Conservation (phyloP, 2,888 invertebrate genomes). For the Nemotelus pantherinus region DNA sequence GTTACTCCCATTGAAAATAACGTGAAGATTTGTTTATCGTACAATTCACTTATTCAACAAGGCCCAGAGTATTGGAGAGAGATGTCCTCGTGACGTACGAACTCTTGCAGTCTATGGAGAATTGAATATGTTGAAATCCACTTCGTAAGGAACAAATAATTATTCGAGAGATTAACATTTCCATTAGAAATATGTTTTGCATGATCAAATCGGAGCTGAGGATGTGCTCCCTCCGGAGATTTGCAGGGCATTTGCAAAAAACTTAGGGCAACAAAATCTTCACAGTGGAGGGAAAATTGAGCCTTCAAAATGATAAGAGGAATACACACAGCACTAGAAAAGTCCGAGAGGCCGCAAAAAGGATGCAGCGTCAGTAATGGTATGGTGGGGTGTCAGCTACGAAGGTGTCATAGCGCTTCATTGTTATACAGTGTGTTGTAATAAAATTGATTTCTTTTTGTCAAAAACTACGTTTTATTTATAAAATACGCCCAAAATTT, state of each 20-base stretch:
- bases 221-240: neutral
- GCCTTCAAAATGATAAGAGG: neutral
- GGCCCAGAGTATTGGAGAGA: neutral
- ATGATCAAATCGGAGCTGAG: neutral
- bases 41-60: neutral
- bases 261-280: neutral
- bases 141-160: neutral
- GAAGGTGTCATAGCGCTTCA: neutral
- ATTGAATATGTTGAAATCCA: neutral
- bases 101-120: neutral
- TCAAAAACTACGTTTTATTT: conserved; percentile 2
- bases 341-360: neutral
- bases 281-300: neutral
- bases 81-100: neutral
- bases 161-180: neutral
- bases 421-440: neutral
- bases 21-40: too few species aligned
- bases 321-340: neutral
- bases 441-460: conserved; percentile 4
- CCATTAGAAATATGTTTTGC: neutral
- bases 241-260: neutral
- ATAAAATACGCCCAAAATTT: too few species aligned
- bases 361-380: neutral
- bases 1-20: too few species aligned
- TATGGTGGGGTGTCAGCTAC: neutral